These are phyloP conservation scores for Taenaris catops DNA, from an alignment of 2,888 invertebrate genomes.

Conservation along the genomic window DNA sequence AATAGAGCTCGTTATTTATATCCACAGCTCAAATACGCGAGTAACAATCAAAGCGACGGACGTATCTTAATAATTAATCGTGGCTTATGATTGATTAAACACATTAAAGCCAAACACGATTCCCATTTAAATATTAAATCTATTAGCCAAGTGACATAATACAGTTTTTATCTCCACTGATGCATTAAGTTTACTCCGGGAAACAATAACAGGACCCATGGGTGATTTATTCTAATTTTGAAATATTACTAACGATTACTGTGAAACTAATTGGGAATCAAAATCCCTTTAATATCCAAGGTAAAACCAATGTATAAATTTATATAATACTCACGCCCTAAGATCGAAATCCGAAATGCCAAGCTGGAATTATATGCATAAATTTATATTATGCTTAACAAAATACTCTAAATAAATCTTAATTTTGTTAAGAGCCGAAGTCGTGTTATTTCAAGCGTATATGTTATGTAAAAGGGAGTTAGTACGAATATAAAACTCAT, in stretches of 20 bases:
- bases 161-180: conserved; percentile 71
- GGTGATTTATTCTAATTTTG: conserved; percentile 44
- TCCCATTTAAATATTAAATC: conserved; percentile 74
- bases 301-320: too few relatives aligned
- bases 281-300: conserved; percentile 2
- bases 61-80: conserved; percentile 78
- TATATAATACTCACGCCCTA: too few relatives aligned
- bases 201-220: conserved; percentile 69
- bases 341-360: too few relatives aligned
- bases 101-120: conserved; percentile 73
- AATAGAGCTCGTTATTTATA: conserved; percentile 65
- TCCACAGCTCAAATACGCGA: conserved; percentile 49
- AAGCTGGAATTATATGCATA: too few relatives aligned
- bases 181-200: conserved; percentile 63
- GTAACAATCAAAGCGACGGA: conserved; percentile 51
- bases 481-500: too few relatives aligned
- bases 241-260: conserved; percentile 3
- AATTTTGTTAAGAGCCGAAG: too few relatives aligned
- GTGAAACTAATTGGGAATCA: conserved; percentile 1
- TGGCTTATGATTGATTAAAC: conserved; percentile 76
- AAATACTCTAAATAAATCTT: too few relatives aligned
- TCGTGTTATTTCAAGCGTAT: too few relatives aligned
- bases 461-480: too few relatives aligned
- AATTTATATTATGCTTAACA: too few relatives aligned
- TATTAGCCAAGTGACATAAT: conserved; percentile 73